Evolutionary conservation across 2,113 vertebrate genomes (phyloP).

Genomic region (Euleptes europaea): DNA sequence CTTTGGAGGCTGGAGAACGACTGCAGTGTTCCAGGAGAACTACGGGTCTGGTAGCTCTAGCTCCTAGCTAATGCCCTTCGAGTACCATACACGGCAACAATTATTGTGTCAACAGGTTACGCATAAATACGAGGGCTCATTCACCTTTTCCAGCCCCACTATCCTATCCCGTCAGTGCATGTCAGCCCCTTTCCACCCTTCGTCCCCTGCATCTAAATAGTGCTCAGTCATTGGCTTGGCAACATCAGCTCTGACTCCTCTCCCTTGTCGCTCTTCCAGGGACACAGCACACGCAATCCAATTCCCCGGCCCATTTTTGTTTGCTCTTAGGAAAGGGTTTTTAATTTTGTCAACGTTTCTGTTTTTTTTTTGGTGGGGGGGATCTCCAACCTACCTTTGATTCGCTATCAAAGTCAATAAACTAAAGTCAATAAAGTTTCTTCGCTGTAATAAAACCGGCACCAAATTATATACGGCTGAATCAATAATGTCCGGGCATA

Average conservation of each 20-base stretch:
- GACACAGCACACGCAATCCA: neutral
- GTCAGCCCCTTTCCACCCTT: neutral
- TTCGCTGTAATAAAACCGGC: slow-evolving; percentile 2
- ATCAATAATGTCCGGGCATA: neutral
- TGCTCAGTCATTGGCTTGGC: slow-evolving; percentile 1
- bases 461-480: neutral
- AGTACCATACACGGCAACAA: no score
- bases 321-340: slow-evolving; percentile 1
- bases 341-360: no score
- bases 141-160: neutral
- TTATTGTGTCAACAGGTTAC: neutral
- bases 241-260: neutral
- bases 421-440: slow-evolving; percentile 12
- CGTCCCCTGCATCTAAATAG: neutral
- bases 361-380: neutral
- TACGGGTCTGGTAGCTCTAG: no score
- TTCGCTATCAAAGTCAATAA: no score
- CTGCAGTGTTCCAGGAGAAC: no score
- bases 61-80: no score
- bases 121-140: no score
- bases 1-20: no score
- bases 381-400: neutral
- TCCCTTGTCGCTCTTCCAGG: neutral
- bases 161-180: neutral
- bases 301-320: neutral